phyloP scores from a whole-genome alignment of 2,113 vertebrate genomes.

The Psittacula cyanocephala region DNA sequence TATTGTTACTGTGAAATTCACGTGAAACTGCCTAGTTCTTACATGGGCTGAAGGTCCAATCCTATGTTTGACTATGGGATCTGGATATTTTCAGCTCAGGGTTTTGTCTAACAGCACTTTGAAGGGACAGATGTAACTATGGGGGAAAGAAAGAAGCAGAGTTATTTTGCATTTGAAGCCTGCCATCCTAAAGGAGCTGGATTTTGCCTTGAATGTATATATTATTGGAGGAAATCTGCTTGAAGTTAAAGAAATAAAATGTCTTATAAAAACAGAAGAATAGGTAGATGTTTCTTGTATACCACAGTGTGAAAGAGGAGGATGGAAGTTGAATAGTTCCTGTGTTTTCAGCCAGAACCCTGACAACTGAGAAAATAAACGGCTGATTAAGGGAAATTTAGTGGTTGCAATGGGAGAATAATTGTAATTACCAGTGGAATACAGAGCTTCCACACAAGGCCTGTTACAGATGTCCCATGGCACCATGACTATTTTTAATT shows the following conservation, averaged over 20 bases:
- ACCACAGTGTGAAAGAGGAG: background rate
- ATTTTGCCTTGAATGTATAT: background rate
- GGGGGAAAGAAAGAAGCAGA: background rate
- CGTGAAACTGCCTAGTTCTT: background rate
- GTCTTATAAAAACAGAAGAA: background rate
- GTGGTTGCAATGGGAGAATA: background rate
- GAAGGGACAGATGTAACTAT: background rate
- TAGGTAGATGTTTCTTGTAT: background rate
- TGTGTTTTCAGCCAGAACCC: background rate
- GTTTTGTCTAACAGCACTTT: background rate
- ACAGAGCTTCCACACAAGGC: constrained; percentile 10
- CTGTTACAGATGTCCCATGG: background rate
- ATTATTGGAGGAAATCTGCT: background rate
- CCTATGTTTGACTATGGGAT: background rate
- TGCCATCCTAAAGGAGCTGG: background rate
- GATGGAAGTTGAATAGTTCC: background rate
- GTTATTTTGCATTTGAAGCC: background rate
- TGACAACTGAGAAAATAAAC: constrained; percentile 37
- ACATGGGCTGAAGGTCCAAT: background rate
- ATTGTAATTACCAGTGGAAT: constrained; percentile 8
- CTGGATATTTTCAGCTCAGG: background rate
- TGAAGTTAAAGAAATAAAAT: background rate
- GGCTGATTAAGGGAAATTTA: constrained; percentile 17
- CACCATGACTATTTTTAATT: constrained; percentile 29
- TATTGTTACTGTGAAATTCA: background rate